phyloP scores from a whole-genome alignment of 2,113 vertebrate genomes.

The Thamnaconus septentrionalis region DNA sequence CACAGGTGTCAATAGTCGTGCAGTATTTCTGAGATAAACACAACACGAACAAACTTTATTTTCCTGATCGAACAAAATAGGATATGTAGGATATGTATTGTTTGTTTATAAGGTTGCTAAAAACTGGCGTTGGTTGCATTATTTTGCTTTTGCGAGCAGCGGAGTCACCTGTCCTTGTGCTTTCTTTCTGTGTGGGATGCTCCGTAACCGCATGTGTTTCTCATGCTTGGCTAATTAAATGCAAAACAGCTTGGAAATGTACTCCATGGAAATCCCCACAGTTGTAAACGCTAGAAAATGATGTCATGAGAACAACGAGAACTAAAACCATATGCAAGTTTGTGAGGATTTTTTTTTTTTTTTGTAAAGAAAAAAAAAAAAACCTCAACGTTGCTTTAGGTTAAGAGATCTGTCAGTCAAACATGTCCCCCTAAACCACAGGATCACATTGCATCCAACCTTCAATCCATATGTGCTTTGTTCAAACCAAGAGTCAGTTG shows the following conservation, averaged over 20 bases:
- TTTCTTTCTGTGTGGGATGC: slow-evolving; percentile 8
- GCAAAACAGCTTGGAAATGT: not conserved
- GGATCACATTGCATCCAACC: slow-evolving; percentile 16
- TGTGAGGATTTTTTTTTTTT: not conserved
- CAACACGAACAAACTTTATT: not conserved
- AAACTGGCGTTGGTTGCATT: slow-evolving; percentile 29
- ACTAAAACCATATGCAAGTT: slow-evolving; percentile 49
- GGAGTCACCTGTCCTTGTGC: not conserved
- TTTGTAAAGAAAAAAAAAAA: slow-evolving; percentile 16
- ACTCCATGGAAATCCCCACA: slow-evolving; percentile 9
- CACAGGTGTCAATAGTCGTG: not conserved
- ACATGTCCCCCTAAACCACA: not conserved
- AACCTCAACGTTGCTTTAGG: slow-evolving; percentile 18
- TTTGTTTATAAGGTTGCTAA: slow-evolving; percentile 33
- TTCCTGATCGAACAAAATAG: slow-evolving; percentile 18
- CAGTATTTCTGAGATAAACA: no score
- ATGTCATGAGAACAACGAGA: slow-evolving; percentile 11
- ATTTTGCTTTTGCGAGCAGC: no score
- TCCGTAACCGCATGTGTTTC: not conserved
- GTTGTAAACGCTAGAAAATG: slow-evolving; percentile 45
- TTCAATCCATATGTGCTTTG: slow-evolving; percentile 16
- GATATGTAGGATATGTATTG: slow-evolving; percentile 17
- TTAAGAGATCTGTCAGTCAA: slow-evolving; percentile 17
- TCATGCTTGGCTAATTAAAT: not conserved
- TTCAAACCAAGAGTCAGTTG: slow-evolving; percentile 6